Base-by-base conservation (phyloP, 2,797 vertebrate genomes). In the Hypotaenidia philippensis region DNA sequence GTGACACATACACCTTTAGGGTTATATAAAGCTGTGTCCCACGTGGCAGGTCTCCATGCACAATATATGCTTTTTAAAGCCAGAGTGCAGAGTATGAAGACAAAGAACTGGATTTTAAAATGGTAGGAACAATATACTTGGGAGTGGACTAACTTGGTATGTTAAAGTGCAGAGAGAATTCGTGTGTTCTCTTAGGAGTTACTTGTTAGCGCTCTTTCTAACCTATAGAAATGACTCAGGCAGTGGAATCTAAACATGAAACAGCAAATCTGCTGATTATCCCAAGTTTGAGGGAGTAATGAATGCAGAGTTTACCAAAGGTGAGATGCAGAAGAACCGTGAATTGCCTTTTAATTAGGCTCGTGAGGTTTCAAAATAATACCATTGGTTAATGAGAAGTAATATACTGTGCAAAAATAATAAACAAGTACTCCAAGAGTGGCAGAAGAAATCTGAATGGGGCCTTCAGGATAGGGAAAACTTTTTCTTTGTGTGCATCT, bases 81-180 rank as follows among this genome's bases (percentile, higher is more conserved):
- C 34, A 16, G 55, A 77, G 52, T 47, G 52, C 25, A 44, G n/a
- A 41, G 13, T 38, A 63, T 80, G 19, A 44, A 87, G 63, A 44
- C 34, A 91, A 94, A 90, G 75, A 87, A 75, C 3, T 77, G 60
- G 32, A 45, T 91, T 91, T 65, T 74, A 59, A 96, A 94, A 79
- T 6, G 68, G 49, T 56, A 45, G n/a, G n/a, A 71, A 27, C 29
- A 63, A 38, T 29, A 27, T 70, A 44, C 21, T 61, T 75, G 68
- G 1, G 5, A 86, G 74, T 53, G 17, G 38, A n/a, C 11, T 63
- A 45, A 49, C 66, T 75, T 11, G 8, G 8, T 32, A 23, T 38
- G 41, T 69, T 85, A 55, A 70, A 59, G 55, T 19, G n/a, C 63
- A 88, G 84, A 53, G 13, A 80, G 26, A 92, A 89, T 40, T 80